These are phyloP conservation scores for Subacronicta megacephala DNA, from an alignment of 2,888 invertebrate species.

Conservation along the genomic window DNA sequence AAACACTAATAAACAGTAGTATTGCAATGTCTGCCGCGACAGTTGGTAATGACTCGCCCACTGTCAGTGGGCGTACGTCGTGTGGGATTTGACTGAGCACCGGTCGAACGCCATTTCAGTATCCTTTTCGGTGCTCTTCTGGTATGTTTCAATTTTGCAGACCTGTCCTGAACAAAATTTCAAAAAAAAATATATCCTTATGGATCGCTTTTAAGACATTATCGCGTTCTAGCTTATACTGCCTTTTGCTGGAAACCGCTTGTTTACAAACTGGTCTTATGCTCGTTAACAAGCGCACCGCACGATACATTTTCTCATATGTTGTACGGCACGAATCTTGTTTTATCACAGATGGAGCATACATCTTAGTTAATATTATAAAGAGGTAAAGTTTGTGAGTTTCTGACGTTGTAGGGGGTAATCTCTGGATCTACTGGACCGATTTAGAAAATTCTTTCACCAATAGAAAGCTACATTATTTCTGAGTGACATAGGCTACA, in stretches of 20 bases:
- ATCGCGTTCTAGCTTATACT: slow-evolving; percentile 22
- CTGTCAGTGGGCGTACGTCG: slow-evolving; percentile 33
- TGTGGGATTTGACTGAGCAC: slow-evolving; percentile 52
- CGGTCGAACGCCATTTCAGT: slow-evolving; percentile 35
- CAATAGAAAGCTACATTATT: too few relatives aligned
- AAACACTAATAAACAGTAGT: slow-evolving; percentile 51
- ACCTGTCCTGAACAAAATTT: not conserved
- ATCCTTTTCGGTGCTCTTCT: slow-evolving; percentile 33
- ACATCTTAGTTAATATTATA: too few relatives aligned
- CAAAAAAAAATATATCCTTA: slow-evolving; percentile 23
- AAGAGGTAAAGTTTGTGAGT: too few relatives aligned
- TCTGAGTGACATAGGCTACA: too few relatives aligned
- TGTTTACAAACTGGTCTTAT: slow-evolving; percentile 38
- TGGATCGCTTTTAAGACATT: too few relatives aligned
- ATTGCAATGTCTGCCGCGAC: slow-evolving; percentile 46
- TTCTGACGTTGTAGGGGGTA: too few relatives aligned
- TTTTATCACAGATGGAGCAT: slow-evolving; percentile 38
- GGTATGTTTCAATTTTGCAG: slow-evolving; percentile 14
- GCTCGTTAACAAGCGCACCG: slow-evolving; percentile 39
- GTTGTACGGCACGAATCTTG: slow-evolving; percentile 25
- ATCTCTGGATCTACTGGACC: too few relatives aligned
- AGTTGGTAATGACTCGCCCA: slow-evolving; percentile 54
- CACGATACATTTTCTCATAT: slow-evolving; percentile 38
- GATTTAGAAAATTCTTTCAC: too few relatives aligned
- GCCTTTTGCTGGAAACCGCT: slow-evolving; percentile 30